A percentile compares a stretch with the other conserved stretches of the same genome.
Conservation (phyloP, 2,113 vertebrate genomes). For the Pelecanoides urinatrix region DNA sequence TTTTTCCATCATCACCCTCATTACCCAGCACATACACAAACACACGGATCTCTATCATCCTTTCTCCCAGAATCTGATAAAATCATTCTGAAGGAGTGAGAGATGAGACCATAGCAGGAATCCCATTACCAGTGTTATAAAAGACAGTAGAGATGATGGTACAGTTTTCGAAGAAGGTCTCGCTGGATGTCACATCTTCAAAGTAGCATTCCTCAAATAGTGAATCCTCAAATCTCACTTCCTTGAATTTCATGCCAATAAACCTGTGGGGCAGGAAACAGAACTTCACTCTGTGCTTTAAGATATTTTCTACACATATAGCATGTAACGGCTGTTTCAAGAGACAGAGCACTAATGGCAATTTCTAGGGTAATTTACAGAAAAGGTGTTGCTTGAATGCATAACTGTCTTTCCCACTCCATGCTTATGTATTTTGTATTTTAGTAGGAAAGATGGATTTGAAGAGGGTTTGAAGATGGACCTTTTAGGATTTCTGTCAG, state of each 20-base stretch:
- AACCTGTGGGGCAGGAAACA: constrained; percentile 77
- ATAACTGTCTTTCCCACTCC: background rate
- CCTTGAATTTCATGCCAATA: constrained; percentile 89
- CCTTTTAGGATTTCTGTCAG: background rate
- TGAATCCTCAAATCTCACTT: constrained; percentile 90
- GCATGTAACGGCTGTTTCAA: background rate
- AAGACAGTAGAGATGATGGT: constrained; percentile 89
- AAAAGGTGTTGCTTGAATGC: background rate
- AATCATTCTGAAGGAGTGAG: background rate
- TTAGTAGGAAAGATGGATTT: background rate
- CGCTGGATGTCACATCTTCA: constrained; percentile 89
- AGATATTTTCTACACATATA: background rate
- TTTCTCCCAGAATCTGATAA: background rate
- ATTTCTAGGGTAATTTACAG: background rate
- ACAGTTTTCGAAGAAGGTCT: constrained; percentile 95
- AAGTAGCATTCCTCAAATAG: constrained; percentile 95
- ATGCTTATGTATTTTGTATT: background rate
- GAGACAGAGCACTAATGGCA: background rate
- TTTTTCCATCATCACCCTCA: background rate
- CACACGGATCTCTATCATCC: background rate
- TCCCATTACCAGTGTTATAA: constrained; percentile 88
- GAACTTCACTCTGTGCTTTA: background rate
- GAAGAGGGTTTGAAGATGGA: background rate
- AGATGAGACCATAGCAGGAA: background rate
- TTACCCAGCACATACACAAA: background rate